Evolutionary conservation across 2,113 vertebrate species (phyloP), one percentile per base, ranked within the genome.

Genomic region (Pterocles gutturalis): DNA sequence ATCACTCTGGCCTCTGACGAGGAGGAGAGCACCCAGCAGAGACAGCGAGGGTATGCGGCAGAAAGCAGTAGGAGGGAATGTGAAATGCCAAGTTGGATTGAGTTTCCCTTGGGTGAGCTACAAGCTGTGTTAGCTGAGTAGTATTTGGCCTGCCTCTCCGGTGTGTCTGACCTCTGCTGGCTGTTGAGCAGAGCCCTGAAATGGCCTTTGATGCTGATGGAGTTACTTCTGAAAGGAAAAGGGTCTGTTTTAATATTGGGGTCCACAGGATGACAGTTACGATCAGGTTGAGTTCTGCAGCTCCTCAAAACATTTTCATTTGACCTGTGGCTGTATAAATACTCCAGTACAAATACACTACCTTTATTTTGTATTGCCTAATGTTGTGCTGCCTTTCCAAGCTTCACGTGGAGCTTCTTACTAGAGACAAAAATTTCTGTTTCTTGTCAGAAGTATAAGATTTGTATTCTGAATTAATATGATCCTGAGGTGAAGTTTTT

Each of bases 341-440:
- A 85, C 11, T 43, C 38, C 29, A 0, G 0, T 61, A 19, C 19
- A 81, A 60, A 58, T n/a, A 25, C 0, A 5, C 11, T 7, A 8
- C 34, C 11, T 70, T 73, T 41, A 12, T 79, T 76, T 90, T 86
- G 29, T 25, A 21, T 51, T 31, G 31, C 54, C 25, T 24, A 11
- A 12, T 31, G 21, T 53, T 28, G 25, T 53, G 17, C 36, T 94
- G 45, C 36, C 5, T 66, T 88, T 90, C 41, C 31, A 70, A 54
- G 31, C 34, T 58, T 77, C 2, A 2, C 45, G 87, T 77, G 25
- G 49, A 77, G 31, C 66, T 90, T 18, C 21, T 55, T n/a, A 34
- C 33, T 69, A 22, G 20, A 71, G 19, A 22, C 20, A 71, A 62
- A 65, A 22, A 3, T 5, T 19, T 46, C 58, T 69, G 2, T 79